Evolutionary conservation across 2,797 vertebrate genomes (phyloP).

Genomic region (Lepus oiostolus): DNA sequence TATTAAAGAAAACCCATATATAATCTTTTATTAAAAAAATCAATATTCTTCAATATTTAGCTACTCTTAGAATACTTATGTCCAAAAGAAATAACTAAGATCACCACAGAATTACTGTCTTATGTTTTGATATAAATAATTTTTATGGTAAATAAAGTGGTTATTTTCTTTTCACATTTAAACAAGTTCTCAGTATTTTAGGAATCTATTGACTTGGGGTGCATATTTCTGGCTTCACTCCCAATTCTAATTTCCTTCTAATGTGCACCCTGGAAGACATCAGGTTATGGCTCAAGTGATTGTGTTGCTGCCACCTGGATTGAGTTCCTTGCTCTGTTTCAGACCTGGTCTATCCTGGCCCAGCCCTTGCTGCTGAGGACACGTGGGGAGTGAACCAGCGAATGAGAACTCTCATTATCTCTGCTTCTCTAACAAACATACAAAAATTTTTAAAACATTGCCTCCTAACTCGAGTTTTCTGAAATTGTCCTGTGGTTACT

Average conservation of each 20-base stretch:
- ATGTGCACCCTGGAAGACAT: no score
- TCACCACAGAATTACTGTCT: not conserved
- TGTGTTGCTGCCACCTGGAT: no score
- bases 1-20: slow-evolving; percentile 3
- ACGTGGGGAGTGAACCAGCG: no score
- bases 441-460: no score
- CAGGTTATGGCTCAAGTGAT: no score
- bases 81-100: not conserved
- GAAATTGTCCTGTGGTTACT: not conserved
- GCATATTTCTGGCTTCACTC: no score
- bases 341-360: no score
- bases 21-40: not conserved
- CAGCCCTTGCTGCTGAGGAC: no score
- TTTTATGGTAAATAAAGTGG: slow-evolving; percentile 38
- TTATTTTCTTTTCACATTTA: slow-evolving; percentile 42
- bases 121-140: slow-evolving; percentile 37
- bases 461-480: not conserved
- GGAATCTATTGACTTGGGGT: not conserved
- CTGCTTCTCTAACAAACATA: no score
- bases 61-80: not conserved
- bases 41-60: not conserved
- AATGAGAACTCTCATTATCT: no score
- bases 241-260: no score
- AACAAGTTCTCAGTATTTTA: slow-evolving; percentile 32
- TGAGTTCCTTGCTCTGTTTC: no score